Evolutionary conservation across 1,140 invertebrate genomes (phyloP).

Genomic region (Drosophila malerkotliana): DNA sequence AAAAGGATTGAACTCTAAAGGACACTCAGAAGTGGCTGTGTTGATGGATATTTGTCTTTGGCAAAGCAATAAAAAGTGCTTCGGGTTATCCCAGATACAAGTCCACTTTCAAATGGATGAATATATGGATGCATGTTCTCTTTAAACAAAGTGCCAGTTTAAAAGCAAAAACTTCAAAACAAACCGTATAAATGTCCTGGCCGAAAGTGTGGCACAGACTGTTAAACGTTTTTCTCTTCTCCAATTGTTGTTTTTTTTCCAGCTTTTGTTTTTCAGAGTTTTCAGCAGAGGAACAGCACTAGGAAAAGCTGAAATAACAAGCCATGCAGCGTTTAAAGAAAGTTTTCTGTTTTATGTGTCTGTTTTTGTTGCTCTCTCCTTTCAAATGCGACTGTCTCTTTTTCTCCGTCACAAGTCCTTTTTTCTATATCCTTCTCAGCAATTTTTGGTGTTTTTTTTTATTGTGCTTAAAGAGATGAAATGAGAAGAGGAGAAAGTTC

Average conservation of each 20-base stretch:
- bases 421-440: conserved; percentile 23
- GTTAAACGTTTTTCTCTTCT: conserved; percentile 62
- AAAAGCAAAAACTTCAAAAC: conserved; percentile 67
- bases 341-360: conserved; percentile 67
- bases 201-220: conserved; percentile 66
- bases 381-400: background rate
- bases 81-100: conserved; percentile 11
- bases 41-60: background rate
- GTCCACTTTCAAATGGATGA: conserved; percentile 20
- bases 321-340: conserved; percentile 77
- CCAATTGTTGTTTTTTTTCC: conserved; percentile 27
- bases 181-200: conserved; percentile 74
- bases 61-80: background rate
- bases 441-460: conserved; percentile 30
- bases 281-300: conserved; percentile 12
- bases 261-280: conserved; percentile 36
- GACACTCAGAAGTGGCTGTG: no score
- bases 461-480: conserved; percentile 1
- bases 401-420: conserved; percentile 1
- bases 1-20: no score
- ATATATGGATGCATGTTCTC: conserved; percentile 25
- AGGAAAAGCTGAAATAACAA: conserved; percentile 59
- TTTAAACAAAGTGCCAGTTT: conserved; percentile 42
- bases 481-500: conserved; percentile 28
- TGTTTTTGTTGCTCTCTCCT: conserved; percentile 12